Percentiles rank a stretch among this genome's conserved stretches.
These are phyloP conservation scores for Synaphobranchus kaupii DNA, from an alignment of 2,797 vertebrate genomes.

Conservation along the genomic window DNA sequence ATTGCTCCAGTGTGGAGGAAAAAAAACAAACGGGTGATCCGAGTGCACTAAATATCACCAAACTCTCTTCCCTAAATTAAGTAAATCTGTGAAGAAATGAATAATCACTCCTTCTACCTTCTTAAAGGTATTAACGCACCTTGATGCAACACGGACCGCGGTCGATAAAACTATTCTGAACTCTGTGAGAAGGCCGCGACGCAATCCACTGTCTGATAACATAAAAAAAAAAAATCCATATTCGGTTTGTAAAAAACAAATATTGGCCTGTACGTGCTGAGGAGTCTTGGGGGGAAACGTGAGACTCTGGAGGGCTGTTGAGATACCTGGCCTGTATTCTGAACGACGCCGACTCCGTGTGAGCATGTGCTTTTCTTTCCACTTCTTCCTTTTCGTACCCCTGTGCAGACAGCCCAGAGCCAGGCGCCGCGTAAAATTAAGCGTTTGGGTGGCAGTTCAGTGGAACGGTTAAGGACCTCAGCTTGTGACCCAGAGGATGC, in stretches of 20 bases:
- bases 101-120: background rate
- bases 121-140: background rate
- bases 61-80: background rate
- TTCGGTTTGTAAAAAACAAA: conserved; percentile 1
- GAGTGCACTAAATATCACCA: background rate
- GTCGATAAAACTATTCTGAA: background rate
- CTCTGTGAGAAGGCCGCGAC: background rate
- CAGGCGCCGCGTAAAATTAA: background rate
- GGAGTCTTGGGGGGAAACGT: background rate
- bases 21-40: background rate
- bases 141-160: background rate
- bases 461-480: background rate
- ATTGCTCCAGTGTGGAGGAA: background rate
- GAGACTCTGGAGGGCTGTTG: background rate
- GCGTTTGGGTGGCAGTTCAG: too few species aligned
- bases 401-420: background rate
- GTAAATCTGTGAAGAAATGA: background rate
- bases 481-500: background rate
- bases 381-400: background rate
- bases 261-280: background rate
- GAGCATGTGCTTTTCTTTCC: background rate
- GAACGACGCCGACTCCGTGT: background rate
- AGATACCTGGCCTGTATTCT: background rate
- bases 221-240: background rate
- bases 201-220: background rate